Evolutionary conservation across 2,113 vertebrate species (phyloP).

Genomic region (Xiphophorus couchianus): DNA sequence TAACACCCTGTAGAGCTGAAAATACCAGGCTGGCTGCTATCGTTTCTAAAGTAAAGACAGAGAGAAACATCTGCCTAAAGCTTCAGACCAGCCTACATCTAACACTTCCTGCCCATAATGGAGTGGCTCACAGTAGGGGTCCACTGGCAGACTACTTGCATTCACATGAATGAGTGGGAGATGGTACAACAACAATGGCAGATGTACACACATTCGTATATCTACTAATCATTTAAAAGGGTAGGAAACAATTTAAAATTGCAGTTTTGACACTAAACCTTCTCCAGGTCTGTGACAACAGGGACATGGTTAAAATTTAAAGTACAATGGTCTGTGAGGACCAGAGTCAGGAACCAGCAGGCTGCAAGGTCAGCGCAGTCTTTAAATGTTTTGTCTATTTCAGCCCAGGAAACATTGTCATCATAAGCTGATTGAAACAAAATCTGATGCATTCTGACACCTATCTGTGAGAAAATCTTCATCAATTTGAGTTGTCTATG

Average conservation of each 20-base stretch:
- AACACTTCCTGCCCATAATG: constrained; percentile 49
- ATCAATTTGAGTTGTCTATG: neutral
- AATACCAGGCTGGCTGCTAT: constrained; percentile 33
- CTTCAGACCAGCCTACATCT: constrained; percentile 70
- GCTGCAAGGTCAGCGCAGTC: neutral
- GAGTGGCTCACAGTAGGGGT: constrained; percentile 58
- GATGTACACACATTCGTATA: constrained; percentile 33
- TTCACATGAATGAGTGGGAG: constrained; percentile 38
- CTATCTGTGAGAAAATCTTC: neutral
- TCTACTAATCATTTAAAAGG: neutral
- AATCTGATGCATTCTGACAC: neutral
- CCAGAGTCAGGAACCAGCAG: too few relatives aligned
- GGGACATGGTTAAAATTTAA: neutral
- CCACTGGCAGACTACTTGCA: constrained; percentile 43
- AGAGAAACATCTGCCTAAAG: constrained; percentile 68
- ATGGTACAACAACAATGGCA: constrained; percentile 40
- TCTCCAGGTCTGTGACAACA: too few relatives aligned
- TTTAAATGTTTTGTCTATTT: too few relatives aligned
- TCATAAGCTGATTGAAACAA: neutral
- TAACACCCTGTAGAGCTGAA: constrained; percentile 38
- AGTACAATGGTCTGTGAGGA: neutral
- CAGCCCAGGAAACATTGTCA: neutral
- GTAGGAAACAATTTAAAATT: neutral
- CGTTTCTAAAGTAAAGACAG: constrained; percentile 61
- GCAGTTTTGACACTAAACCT: too few relatives aligned